Percentiles rank a stretch among this genome's conserved stretches.
These are phyloP conservation scores for Lycophotia porphyrea DNA, from an alignment of 2,888 invertebrate species.

Conservation along the genomic window DNA sequence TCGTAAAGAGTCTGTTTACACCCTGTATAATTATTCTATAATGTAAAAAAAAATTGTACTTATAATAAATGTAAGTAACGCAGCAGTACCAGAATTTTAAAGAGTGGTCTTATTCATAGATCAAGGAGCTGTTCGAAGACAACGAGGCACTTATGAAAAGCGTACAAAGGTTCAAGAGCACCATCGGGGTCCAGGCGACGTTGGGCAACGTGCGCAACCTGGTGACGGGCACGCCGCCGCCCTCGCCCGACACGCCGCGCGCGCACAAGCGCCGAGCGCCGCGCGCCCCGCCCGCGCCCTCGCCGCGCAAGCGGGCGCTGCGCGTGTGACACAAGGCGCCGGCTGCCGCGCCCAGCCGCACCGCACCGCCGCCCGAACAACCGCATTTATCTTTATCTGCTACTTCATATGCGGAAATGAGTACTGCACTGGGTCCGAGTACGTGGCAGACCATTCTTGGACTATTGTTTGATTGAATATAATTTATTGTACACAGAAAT, in stretches of 20 bases:
- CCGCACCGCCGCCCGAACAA: not conserved
- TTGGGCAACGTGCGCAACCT: slow-evolving; percentile 85
- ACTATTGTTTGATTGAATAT: not conserved
- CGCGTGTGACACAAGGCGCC: slow-evolving; percentile 62
- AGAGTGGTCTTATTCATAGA: slow-evolving; percentile 70
- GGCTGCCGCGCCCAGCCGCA: rapidly evolving
- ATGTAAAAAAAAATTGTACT: not conserved
- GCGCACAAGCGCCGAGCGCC: slow-evolving; percentile 40
- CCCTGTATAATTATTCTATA: not conserved
- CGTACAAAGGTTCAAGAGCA: slow-evolving; percentile 82
- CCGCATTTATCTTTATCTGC: not conserved
- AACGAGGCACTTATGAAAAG: slow-evolving; percentile 84
- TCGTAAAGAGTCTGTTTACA: no score
- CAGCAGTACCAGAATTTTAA: not conserved
- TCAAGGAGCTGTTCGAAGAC: slow-evolving; percentile 84
- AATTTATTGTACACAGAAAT: not conserved
- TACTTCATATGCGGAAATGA: not conserved
- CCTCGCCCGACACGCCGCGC: slow-evolving; percentile 84
- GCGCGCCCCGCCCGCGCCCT: slow-evolving; percentile 29
- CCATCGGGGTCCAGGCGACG: slow-evolving; percentile 77
- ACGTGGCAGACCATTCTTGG: not conserved
- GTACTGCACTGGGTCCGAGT: not conserved
- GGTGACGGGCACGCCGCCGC: slow-evolving; percentile 83
- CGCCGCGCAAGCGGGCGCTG: slow-evolving; percentile 72
- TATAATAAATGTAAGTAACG: not conserved